Evolutionary conservation across 2,797 vertebrate genomes (phyloP).

Genomic region (Rhinella marina): DNA sequence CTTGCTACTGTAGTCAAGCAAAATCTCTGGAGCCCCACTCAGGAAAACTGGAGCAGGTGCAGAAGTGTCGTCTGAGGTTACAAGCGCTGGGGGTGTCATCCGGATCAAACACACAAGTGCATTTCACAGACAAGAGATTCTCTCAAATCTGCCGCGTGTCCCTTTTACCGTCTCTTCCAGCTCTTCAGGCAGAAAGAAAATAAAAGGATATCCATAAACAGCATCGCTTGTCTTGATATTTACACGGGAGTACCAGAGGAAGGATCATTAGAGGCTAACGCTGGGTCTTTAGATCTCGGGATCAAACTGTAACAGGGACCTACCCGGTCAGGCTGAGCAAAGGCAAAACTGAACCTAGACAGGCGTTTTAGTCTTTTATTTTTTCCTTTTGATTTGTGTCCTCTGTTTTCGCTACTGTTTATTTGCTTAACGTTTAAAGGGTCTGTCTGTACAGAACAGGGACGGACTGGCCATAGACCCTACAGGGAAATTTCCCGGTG

Average conservation of each 20-base stretch:
- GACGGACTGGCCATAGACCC: no score
- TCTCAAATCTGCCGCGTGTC: background rate
- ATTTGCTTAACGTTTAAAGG: background rate
- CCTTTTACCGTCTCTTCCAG: background rate
- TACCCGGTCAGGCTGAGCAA: background rate
- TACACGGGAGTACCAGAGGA: background rate
- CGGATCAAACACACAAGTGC: background rate
- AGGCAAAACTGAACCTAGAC: background rate
- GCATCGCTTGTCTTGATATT: background rate
- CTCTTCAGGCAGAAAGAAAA: background rate
- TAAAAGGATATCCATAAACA: conserved; percentile 5
- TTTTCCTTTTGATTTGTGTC: background rate
- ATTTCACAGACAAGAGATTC: background rate
- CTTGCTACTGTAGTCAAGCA: conserved; percentile 34
- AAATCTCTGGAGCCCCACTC: conserved; percentile 22
- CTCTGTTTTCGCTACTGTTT: background rate
- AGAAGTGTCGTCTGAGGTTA: conserved; percentile 9
- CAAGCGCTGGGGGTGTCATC: background rate
- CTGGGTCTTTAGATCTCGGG: background rate
- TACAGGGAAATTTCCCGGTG: no score
- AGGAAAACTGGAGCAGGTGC: conserved; percentile 33
- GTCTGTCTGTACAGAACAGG: background rate
- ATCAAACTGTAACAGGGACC: background rate
- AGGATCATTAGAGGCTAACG: background rate
- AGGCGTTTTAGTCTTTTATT: background rate